Percentiles rank a stretch among this genome's conserved stretches.
Evolutionary conservation across 2,888 invertebrate genomes (phyloP).

Genomic region (Andrena minutula): DNA sequence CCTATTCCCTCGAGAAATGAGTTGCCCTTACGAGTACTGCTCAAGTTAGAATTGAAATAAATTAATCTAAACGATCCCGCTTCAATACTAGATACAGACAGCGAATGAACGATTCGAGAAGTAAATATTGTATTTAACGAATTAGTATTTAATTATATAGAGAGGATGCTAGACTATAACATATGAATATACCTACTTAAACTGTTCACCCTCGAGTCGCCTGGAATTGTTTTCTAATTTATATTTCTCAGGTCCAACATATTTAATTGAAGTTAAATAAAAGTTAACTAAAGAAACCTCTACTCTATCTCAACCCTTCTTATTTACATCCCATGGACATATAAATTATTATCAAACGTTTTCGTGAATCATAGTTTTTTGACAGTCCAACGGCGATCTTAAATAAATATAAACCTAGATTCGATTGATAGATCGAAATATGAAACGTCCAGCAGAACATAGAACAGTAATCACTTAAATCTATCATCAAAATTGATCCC

Average conservation of each 20-base stretch:
- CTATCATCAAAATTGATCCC: slow-evolving; percentile 29
- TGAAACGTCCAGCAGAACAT: slow-evolving; percentile 39
- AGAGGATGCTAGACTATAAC: background rate
- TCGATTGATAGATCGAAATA: slow-evolving; percentile 40
- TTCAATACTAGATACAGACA: background rate
- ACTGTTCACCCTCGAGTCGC: background rate
- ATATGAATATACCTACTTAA: background rate
- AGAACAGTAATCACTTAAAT: slow-evolving; percentile 41
- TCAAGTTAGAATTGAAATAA: background rate
- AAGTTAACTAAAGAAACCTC: slow-evolving; percentile 8
- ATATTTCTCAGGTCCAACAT: background rate
- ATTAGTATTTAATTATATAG: background rate
- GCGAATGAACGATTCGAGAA: background rate
- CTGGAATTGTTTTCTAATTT: slow-evolving; percentile 2
- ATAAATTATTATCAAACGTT: background rate
- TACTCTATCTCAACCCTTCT: background rate
- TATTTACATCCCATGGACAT: background rate
- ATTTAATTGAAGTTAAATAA: background rate
- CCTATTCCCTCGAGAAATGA: too few relatives aligned
- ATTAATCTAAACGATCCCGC: slow-evolving; percentile 9
- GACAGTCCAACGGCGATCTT: background rate
- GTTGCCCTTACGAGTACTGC: background rate
- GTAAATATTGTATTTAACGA: slow-evolving; percentile 8
- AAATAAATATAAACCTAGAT: slow-evolving; percentile 9
- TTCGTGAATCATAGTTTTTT: slow-evolving; percentile 3